These are phyloP conservation scores for Phyllotreta striolata DNA, from an alignment of 2,888 invertebrate genomes.

Conservation along the genomic window DNA sequence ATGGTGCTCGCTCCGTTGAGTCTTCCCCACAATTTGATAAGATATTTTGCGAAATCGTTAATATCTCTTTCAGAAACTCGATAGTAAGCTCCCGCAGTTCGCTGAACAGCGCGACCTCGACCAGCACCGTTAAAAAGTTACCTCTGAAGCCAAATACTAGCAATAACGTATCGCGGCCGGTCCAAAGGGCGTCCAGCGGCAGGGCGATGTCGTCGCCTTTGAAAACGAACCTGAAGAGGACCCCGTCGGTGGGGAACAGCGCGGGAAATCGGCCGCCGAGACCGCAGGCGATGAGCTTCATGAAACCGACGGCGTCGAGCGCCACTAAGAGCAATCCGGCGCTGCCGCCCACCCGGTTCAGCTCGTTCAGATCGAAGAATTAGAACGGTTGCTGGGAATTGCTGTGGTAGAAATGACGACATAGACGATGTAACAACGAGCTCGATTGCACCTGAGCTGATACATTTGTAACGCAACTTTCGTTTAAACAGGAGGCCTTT, in stretches of 20 bases:
- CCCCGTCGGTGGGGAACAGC: constrained; percentile 46
- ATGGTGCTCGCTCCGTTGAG: too few species aligned
- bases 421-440: too few species aligned
- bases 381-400: constrained; percentile 19
- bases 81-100: constrained; percentile 85
- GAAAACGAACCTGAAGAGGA: constrained; percentile 32
- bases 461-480: too few species aligned
- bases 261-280: constrained; percentile 55
- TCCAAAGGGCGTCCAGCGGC: constrained; percentile 46
- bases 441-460: too few species aligned
- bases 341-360: constrained; percentile 22
- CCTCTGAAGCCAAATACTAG: constrained; percentile 60
- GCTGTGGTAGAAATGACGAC: too few species aligned
- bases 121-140: constrained; percentile 78
- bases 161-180: constrained; percentile 37
- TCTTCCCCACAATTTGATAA: too few species aligned
- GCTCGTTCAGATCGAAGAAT: constrained; percentile 45
- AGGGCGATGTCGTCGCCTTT: constrained; percentile 34
- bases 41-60: too few species aligned
- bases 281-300: constrained; percentile 67
- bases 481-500: background rate
- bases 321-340: constrained; percentile 67
- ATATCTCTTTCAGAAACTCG: constrained; percentile 64
- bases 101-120: constrained; percentile 80
- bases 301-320: constrained; percentile 88